Evolutionary conservation across 2,888 invertebrate genomes (phyloP), one percentile per base, ranked within the genome.

Genomic region (Aproaerema taeniolella): DNA sequence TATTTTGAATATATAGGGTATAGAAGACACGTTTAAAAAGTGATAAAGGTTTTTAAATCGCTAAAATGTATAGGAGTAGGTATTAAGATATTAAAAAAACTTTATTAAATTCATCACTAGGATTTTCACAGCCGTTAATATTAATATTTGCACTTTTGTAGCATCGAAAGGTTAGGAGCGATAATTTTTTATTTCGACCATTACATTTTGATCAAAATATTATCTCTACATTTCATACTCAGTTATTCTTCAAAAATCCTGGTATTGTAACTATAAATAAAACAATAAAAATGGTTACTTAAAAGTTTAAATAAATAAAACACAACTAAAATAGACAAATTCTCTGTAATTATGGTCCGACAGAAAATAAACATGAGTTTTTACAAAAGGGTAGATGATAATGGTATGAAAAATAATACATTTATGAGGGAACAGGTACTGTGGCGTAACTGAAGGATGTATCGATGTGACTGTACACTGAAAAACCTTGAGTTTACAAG

Each of bases 341-440:
- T 67, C 57, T 66, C 63, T 77, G 73, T 79, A 73, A 68, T 77
- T 67, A 61, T 68, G 69, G 65, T 69, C 72, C 70, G 59, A 46
- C 57, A 44, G 43, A 50, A 50, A 57, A 61, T 47, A 52, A 53
- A 61, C 52, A 47, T 52, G 56, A 14, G 47, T 65, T 60, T 60
- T 61, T 58, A 64, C 59, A 67, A 62, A 67, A 67, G 49, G 55
- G 6, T 55, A 55, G 52, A 54, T 51, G 52, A 41, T 50, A 52
- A n/a, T n/a, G n/a, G n/a, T n/a, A n/a, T n/a, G 49, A 42, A 35
- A 62, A 61, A 57, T 55, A 52, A 49, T 43, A 50, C 43, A 46
- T 47, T 51, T 55, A 30, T 35, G 28, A 9, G 28, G 35, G 28
- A 28, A 28, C 35, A 35, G 35, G 35, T 35, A 35, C 35, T 35